These are phyloP conservation scores for Paralvinella palmiformis DNA, from an alignment of 1,140 invertebrate genomes.

Conservation along the genomic window DNA sequence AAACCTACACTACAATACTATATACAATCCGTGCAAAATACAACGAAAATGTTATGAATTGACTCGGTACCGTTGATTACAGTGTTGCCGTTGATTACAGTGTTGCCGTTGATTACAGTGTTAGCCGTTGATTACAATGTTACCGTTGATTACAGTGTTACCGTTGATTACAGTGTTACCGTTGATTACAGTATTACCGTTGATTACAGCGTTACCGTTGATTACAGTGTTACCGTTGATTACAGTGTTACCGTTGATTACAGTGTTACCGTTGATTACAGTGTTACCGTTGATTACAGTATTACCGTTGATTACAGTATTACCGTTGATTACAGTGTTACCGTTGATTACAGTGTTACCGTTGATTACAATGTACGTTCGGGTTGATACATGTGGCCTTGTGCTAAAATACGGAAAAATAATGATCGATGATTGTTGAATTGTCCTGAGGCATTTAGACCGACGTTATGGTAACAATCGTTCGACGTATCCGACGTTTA, in stretches of 20 bases:
- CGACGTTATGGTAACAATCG: no score
- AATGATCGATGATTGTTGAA: no score
- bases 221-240: neutral
- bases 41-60: no score
- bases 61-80: no score
- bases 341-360: neutral
- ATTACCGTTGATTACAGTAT: neutral
- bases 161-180: neutral
- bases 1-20: no score
- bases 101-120: neutral
- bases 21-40: no score
- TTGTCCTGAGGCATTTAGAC: no score
- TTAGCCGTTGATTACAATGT: neutral
- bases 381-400: no score
- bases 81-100: neutral
- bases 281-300: neutral
- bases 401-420: no score
- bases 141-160: neutral
- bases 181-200: neutral
- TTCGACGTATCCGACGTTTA: no score
- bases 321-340: neutral
- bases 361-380: no score
- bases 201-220: neutral
- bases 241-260: neutral
- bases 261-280: neutral